phyloP scores from a whole-genome alignment of 35 echinoderm and acorn worm species.

The Diadema setosum region DNA sequence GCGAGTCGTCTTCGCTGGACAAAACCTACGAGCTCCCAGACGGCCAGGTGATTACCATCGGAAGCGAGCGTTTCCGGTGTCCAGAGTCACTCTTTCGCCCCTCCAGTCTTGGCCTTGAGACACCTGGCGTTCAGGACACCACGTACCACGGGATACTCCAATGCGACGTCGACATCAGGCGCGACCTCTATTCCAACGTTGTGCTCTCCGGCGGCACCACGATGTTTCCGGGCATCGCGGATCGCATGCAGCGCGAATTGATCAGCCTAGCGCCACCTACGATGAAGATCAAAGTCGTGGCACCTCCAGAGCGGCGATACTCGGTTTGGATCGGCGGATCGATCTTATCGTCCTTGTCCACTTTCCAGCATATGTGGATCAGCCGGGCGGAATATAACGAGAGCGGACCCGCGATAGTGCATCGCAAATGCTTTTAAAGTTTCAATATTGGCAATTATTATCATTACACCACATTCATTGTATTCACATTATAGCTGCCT shows the following conservation, averaged over 20 bases:
- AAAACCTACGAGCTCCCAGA: conserved; percentile 79
- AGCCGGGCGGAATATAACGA: conserved; percentile 78
- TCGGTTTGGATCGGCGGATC: conserved; percentile 86
- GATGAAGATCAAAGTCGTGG: conserved; percentile 80
- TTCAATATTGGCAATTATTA: too few relatives aligned
- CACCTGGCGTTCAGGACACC: conserved; percentile 57
- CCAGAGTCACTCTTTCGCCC: conserved; percentile 43
- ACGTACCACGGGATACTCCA: conserved; percentile 85
- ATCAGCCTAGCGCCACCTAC: conserved; percentile 55
- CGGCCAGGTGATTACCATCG: conserved; percentile 87
- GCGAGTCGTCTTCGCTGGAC: conserved; percentile 6
- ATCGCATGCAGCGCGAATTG: conserved; percentile 67
- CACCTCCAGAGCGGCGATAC: conserved; percentile 72
- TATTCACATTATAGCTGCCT: too few relatives aligned
- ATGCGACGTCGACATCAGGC: conserved; percentile 88
- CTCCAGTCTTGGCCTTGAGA: conserved; percentile 56
- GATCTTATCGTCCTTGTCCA: conserved; percentile 70
- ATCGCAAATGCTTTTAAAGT: conserved; percentile 66
- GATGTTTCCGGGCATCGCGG: conserved; percentile 68
- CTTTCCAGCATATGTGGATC: conserved; percentile 91
- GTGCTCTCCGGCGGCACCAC: conserved; percentile 82
- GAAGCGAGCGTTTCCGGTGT: conserved; percentile 55
- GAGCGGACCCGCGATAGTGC: conserved; percentile 59
- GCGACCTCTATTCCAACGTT: conserved; percentile 84
- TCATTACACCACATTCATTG: too few relatives aligned